A percentile compares a stretch with the other conserved stretches of the same genome.
Conservation (phyloP, 2,113 vertebrate genomes). For the Holacanthus passer region DNA sequence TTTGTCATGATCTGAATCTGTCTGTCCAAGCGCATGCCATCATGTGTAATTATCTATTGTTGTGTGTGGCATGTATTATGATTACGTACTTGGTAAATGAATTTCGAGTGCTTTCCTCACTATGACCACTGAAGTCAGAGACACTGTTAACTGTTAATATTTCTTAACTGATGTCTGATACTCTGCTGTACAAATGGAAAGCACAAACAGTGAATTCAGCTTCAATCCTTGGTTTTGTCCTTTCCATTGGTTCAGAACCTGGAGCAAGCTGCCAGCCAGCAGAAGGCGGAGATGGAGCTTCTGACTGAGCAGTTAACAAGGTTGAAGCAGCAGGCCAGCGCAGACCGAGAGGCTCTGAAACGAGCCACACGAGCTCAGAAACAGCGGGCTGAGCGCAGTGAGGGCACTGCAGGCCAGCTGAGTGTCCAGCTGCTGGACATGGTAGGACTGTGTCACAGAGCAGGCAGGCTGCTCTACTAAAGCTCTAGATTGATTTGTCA, state of each 20-base stretch:
- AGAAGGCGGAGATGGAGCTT: constrained; percentile 85
- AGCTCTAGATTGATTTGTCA: no score
- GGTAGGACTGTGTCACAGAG: constrained; percentile 74
- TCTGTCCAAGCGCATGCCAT: not conserved
- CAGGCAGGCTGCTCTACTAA: not conserved
- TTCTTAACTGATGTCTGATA: not conserved
- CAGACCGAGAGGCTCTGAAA: constrained; percentile 90
- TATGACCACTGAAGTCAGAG: not conserved
- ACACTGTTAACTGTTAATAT: not conserved
- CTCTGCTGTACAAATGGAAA: not conserved
- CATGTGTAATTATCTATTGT: not conserved
- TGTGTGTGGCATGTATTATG: not conserved
- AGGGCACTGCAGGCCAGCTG: constrained; percentile 86
- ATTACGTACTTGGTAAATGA: not conserved
- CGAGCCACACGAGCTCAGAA: constrained; percentile 88
- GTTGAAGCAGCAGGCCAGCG: constrained; percentile 81
- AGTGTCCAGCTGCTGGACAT: constrained; percentile 87
- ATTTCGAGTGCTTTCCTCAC: not conserved
- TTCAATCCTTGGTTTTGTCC: not conserved
- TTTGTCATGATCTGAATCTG: constrained; percentile 54
- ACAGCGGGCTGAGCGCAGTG: constrained; percentile 88
- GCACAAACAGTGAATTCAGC: not conserved
- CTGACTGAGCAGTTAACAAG: constrained; percentile 85
- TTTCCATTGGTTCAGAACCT: constrained; percentile 83
- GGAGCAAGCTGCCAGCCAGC: constrained; percentile 85